Conservation (phyloP, 2,888 invertebrate species). For the Lepidocyrtinus sp. region DNA sequence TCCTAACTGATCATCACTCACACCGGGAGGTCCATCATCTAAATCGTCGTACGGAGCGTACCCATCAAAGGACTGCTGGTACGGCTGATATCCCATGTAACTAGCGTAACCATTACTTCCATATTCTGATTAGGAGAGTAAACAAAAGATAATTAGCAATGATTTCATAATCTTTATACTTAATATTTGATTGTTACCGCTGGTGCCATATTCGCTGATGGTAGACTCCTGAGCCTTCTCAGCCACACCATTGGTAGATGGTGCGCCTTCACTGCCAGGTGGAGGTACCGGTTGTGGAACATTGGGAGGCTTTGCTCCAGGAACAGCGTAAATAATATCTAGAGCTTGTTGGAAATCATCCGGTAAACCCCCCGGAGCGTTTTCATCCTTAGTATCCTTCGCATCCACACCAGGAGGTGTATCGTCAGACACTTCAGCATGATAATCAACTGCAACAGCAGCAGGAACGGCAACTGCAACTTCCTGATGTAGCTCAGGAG, state of each 20-base stretch:
- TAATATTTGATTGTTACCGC: too few species aligned
- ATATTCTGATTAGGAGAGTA: not conserved
- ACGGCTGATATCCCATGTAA: conserved; percentile 63
- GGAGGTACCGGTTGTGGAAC: conserved; percentile 38
- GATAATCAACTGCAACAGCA: not conserved
- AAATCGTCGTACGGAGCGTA: conserved; percentile 65
- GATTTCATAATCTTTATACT: too few species aligned
- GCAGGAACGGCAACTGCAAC: conserved; percentile 15
- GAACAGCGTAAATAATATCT: conserved; percentile 67
- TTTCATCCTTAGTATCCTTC: conserved; percentile 34
- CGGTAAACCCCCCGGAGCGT: conserved; percentile 32
- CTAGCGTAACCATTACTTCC: conserved; percentile 44
- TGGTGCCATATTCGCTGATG: conserved; percentile 37
- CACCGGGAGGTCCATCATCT: conserved; percentile 64
- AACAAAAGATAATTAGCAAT: too few species aligned
- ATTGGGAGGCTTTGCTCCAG: conserved; percentile 41
- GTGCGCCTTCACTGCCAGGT: conserved; percentile 11
- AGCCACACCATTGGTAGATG: conserved; percentile 18
- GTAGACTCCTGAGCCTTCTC: conserved; percentile 1
- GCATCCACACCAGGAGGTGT: conserved; percentile 17
- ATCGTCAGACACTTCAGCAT: conserved; percentile 12
- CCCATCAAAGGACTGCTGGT: conserved; percentile 62
- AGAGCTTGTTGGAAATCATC: conserved; percentile 67
- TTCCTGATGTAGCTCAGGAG: too few species aligned
- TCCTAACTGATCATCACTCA: conserved; percentile 36